A percentile compares a stretch with the other conserved stretches of the same genome.
These are phyloP conservation scores for Amazona guildingii DNA, from an alignment of 2,113 vertebrate species.

Conservation along the genomic window DNA sequence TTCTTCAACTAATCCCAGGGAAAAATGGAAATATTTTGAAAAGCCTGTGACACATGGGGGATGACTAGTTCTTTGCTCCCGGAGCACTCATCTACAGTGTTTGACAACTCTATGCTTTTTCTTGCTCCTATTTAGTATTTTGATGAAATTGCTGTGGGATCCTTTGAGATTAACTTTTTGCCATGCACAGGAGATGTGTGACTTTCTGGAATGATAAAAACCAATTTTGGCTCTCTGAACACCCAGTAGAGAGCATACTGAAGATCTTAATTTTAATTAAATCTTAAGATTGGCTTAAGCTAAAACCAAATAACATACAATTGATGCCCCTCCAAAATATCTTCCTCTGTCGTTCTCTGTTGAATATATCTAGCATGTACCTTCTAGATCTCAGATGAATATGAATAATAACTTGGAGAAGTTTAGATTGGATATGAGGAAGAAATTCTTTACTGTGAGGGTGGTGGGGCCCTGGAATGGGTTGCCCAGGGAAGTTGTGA, in stretches of 20 bases:
- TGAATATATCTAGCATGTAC: not conserved
- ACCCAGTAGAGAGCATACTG: not conserved
- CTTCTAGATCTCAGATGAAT: not conserved
- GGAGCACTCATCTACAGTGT: not conserved
- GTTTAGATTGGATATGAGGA: too few species aligned
- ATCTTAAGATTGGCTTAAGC: not conserved
- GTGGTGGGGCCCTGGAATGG: too few species aligned
- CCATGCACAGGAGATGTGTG: not conserved
- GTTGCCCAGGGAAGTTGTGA: too few species aligned
- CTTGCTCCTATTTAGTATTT: slow-evolving; percentile 9
- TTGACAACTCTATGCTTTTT: not conserved
- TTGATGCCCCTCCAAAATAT: not conserved
- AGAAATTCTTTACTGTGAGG: too few species aligned
- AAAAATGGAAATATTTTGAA: slow-evolving; percentile 37
- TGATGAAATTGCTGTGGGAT: slow-evolving; percentile 18
- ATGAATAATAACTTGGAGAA: not conserved
- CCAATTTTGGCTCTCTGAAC: not conserved
- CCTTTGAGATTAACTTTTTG: slow-evolving; percentile 16
- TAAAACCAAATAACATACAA: not conserved
- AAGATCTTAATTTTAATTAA: not conserved
- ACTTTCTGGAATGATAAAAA: slow-evolving; percentile 26
- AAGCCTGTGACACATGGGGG: not conserved
- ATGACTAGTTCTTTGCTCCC: slow-evolving; percentile 7
- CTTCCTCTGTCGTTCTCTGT: not conserved
- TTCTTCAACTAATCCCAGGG: slow-evolving; percentile 13